Evolutionary conservation across 2,797 vertebrate genomes (phyloP).

Genomic region (Dromococcyx pavoninus): DNA sequence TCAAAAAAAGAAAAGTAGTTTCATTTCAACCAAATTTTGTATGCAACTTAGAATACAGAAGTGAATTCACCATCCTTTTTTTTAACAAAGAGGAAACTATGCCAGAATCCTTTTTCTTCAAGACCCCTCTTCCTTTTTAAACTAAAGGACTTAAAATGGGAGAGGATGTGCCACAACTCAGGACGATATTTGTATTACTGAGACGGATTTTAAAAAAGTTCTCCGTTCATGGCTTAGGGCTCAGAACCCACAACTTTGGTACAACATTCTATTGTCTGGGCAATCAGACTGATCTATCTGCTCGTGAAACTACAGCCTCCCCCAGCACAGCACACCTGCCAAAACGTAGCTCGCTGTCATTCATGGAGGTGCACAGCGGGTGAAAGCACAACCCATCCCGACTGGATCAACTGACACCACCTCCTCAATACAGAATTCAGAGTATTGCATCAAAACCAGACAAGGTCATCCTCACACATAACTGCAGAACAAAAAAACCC

Average conservation of each 20-base stretch:
- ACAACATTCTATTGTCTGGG: background rate
- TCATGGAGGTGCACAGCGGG: accelerated
- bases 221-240: background rate
- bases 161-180: background rate
- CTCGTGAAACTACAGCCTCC: background rate
- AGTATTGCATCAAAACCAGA: background rate
- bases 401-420: background rate
- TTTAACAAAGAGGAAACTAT: background rate
- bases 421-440: background rate
- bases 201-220: background rate
- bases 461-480: background rate
- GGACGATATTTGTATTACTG: background rate
- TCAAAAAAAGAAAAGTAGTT: background rate
- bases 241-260: background rate
- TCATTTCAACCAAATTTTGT: background rate
- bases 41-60: background rate
- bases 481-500: background rate
- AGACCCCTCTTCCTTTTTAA: background rate
- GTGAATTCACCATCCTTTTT: background rate
- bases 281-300: background rate
- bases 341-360: accelerated
- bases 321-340: background rate
- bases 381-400: background rate
- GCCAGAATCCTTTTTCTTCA: background rate
- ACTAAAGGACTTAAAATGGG: background rate